Conservation (phyloP, 2,888 invertebrate genomes). For the Drosophila algonquin region DNA sequence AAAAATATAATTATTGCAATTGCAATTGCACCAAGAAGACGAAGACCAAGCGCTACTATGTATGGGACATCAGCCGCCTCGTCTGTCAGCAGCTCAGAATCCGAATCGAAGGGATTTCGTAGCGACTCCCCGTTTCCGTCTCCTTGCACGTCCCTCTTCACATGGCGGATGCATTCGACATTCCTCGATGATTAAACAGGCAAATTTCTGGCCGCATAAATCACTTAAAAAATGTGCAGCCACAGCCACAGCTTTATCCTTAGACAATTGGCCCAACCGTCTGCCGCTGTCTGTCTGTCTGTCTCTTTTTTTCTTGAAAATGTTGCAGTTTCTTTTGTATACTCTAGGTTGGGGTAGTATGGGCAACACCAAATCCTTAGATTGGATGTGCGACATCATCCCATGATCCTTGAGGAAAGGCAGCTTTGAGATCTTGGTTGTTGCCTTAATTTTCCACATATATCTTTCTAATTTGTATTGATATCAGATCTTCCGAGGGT, state of each 20-base stretch:
- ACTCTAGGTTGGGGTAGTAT: neutral
- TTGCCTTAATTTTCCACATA: no score
- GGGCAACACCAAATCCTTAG: neutral
- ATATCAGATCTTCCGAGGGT: no score
- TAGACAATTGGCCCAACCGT: neutral
- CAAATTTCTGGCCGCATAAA: conserved; percentile 77
- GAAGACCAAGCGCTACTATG: neutral
- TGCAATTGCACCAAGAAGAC: conserved; percentile 41
- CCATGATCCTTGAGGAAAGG: no score
- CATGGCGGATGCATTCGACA: conserved; percentile 22
- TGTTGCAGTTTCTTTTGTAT: neutral
- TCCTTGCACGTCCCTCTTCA: conserved; percentile 10
- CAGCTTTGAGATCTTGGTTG: no score
- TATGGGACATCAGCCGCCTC: conserved; percentile 28
- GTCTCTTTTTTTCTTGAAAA: neutral
- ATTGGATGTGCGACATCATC: no score
- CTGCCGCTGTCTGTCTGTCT: neutral
- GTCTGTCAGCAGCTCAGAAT: conserved; percentile 49
- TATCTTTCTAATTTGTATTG: no score
- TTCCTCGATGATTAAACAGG: conserved; percentile 54
- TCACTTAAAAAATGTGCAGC: conserved; percentile 80
- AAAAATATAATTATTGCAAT: conserved; percentile 82
- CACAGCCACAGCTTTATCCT: conserved; percentile 27
- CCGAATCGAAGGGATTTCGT: conserved; percentile 24
- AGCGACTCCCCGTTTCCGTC: neutral